phyloP scores from a whole-genome alignment of 1,140 invertebrate species.

The Glomeris maerens region DNA sequence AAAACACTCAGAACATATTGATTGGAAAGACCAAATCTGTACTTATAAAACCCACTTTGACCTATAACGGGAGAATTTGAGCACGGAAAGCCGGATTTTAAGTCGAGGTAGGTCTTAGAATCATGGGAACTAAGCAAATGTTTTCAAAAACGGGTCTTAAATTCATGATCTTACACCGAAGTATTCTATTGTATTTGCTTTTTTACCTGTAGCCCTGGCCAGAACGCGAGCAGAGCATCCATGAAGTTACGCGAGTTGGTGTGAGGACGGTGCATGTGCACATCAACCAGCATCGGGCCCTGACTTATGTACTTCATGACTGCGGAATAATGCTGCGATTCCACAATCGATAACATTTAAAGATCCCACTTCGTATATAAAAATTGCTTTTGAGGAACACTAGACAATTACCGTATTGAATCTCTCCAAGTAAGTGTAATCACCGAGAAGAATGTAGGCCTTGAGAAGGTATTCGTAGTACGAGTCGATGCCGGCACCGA shows the following conservation, averaged over 20 bases:
- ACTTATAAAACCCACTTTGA: too few species aligned
- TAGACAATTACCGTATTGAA: slow-evolving; percentile 56
- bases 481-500: slow-evolving; percentile 97
- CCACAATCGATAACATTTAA: neutral
- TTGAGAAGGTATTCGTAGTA: slow-evolving; percentile 98
- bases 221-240: slow-evolving; percentile 93
- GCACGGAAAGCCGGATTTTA: too few species aligned
- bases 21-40: too few species aligned
- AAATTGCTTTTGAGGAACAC: neutral
- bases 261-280: slow-evolving; percentile 95
- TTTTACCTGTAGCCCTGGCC: slow-evolving; percentile 86
- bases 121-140: too few species aligned
- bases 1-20: too few species aligned
- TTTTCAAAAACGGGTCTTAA: too few species aligned
- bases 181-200: too few species aligned
- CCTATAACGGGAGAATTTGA: too few species aligned
- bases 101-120: too few species aligned
- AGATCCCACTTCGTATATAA: neutral
- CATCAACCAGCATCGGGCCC: slow-evolving; percentile 86
- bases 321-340: slow-evolving; percentile 72
- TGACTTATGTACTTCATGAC: slow-evolving; percentile 96
- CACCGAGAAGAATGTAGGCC: slow-evolving; percentile 59
- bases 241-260: slow-evolving; percentile 93
- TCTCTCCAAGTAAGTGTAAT: slow-evolving; percentile 73
- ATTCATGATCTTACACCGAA: too few species aligned